Evolutionary conservation across 2,797 vertebrate genomes (phyloP).

Genomic region (Atherinosoma microstoma): DNA sequence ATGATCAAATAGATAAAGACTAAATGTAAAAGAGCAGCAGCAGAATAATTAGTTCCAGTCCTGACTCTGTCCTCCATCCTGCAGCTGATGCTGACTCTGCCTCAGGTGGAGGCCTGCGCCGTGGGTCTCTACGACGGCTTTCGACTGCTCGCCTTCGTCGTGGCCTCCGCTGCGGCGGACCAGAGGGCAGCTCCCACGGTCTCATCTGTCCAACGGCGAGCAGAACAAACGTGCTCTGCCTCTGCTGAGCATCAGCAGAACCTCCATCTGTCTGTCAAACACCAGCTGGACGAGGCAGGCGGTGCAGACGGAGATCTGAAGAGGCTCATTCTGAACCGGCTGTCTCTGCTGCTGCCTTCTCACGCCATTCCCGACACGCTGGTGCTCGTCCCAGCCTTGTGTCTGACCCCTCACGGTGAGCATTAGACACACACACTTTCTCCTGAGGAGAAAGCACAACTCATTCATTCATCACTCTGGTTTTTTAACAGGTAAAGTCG

Average conservation of each 20-base stretch:
- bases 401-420: slow-evolving; percentile 91
- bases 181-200: slow-evolving; percentile 20
- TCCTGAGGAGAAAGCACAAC: neutral
- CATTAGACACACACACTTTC: neutral
- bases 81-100: slow-evolving; percentile 82
- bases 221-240: neutral
- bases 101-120: slow-evolving; percentile 88
- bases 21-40: neutral
- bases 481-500: slow-evolving; percentile 89
- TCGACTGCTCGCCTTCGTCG: slow-evolving; percentile 89
- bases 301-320: slow-evolving; percentile 44
- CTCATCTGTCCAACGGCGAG: slow-evolving; percentile 4
- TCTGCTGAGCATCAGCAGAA: slow-evolving; percentile 5
- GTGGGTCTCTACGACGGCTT: slow-evolving; percentile 81
- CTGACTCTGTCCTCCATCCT: neutral
- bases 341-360: slow-evolving; percentile 81
- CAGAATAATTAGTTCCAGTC: too few species aligned
- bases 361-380: slow-evolving; percentile 89
- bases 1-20: neutral
- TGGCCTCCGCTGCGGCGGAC: slow-evolving; percentile 63
- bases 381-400: slow-evolving; percentile 84
- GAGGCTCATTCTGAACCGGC: slow-evolving; percentile 67
- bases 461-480: neutral
- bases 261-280: neutral
- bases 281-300: slow-evolving; percentile 12